phyloP scores from a whole-genome alignment of 1,140 invertebrate genomes.

The Galendromus occidentalis region DNA sequence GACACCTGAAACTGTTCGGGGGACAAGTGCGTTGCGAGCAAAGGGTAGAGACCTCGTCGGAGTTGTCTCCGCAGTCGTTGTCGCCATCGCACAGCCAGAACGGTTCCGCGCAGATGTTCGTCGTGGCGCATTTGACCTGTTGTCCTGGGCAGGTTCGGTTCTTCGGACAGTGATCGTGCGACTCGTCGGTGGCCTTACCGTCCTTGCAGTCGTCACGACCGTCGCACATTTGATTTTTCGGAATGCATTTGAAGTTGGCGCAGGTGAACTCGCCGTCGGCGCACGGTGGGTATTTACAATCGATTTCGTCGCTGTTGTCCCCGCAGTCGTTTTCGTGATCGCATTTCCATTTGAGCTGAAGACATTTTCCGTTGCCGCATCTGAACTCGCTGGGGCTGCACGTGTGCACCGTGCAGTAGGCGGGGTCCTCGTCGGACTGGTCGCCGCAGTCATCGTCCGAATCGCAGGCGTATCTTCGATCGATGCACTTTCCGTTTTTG shows the following conservation, averaged over 20 bases:
- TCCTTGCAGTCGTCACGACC: conserved; percentile 87
- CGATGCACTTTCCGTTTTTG: conserved; percentile 80
- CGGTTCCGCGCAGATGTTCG: conserved; percentile 81
- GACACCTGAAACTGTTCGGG: conserved; percentile 56
- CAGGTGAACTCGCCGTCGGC: conserved; percentile 83
- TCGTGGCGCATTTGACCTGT: conserved; percentile 73
- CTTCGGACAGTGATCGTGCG: conserved; percentile 58
- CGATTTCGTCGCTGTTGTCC: conserved; percentile 70
- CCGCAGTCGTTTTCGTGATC: conserved; percentile 88
- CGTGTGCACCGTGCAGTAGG: conserved; percentile 79
- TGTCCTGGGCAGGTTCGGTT: conserved; percentile 60
- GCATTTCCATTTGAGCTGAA: conserved; percentile 83
- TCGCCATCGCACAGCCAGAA: conserved; percentile 76
- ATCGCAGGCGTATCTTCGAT: conserved; percentile 86
- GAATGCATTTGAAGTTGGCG: conserved; percentile 68
- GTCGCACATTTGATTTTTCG: conserved; percentile 64
- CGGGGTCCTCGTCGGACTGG: conserved; percentile 71
- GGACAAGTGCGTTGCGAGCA: conserved; percentile 72
- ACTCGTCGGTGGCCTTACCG: conserved; percentile 72
- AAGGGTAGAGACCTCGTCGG: conserved; percentile 72
- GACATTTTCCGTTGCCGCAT: conserved; percentile 80
- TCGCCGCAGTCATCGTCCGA: conserved; percentile 87
- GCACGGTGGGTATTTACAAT: conserved; percentile 71
- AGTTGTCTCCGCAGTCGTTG: conserved; percentile 88
- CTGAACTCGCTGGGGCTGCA: conserved; percentile 79